Percentiles rank a stretch among this genome's conserved stretches.
These are phyloP conservation scores for roundworm (Caenorhabditis elegans) DNA, from an alignment of 1,140 invertebrate genomes.

Conservation along the genomic window DNA sequence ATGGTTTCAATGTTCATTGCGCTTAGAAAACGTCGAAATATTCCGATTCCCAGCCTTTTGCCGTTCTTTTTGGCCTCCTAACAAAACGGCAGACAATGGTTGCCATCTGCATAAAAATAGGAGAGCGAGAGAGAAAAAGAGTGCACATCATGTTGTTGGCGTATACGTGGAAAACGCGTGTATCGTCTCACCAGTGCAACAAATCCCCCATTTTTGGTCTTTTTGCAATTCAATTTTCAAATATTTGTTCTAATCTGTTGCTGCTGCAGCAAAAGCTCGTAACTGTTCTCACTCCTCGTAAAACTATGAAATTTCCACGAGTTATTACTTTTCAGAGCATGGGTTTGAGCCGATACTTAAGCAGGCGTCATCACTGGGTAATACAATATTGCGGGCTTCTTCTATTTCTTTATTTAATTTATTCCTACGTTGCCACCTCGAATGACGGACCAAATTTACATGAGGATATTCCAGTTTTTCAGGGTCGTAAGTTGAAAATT, in stretches of 20 bases:
- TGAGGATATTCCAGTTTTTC: background rate
- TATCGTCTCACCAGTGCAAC: background rate
- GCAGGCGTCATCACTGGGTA: slow-evolving; percentile 26
- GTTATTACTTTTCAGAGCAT: background rate
- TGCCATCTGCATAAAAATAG: too few relatives aligned
- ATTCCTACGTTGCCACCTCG: background rate
- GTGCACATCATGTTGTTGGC: slow-evolving; percentile 4
- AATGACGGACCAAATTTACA: background rate
- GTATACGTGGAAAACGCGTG: background rate
- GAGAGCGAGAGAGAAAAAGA: background rate
- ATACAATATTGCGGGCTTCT: slow-evolving; percentile 8
- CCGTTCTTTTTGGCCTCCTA: too few relatives aligned
- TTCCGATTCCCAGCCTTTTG: too few relatives aligned
- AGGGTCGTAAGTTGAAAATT: background rate
- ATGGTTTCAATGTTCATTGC: too few relatives aligned
- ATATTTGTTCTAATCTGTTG: background rate
- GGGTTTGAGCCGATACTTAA: slow-evolving; percentile 41
- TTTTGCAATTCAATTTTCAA: background rate
- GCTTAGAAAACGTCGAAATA: too few relatives aligned
- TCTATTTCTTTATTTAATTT: background rate
- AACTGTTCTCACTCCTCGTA: too few relatives aligned
- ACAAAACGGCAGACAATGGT: too few relatives aligned
- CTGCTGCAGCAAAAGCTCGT: too few relatives aligned
- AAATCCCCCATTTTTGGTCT: background rate
- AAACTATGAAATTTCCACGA: too few relatives aligned